Evolutionary conservation across 2,797 vertebrate species (phyloP).

Genomic region (Enteromius trimaculatus): DNA sequence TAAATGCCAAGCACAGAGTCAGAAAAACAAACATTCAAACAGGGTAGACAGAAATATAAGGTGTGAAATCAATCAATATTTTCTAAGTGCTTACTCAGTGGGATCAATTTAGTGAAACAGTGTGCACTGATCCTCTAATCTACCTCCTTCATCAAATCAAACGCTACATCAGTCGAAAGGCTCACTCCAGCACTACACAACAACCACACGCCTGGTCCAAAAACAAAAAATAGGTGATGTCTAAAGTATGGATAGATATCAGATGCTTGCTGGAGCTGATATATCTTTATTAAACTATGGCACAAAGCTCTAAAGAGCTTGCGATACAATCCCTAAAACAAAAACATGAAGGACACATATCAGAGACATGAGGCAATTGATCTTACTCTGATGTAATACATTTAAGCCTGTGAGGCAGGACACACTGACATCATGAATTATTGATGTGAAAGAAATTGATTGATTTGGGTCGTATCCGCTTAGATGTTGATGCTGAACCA

Average conservation of each 20-base stretch:
- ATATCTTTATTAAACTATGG: neutral
- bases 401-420: slow-evolving; percentile 21
- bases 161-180: neutral
- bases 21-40: neutral
- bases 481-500: neutral
- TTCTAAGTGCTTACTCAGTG: slow-evolving; percentile 2
- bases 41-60: neutral
- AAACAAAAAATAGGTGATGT: neutral
- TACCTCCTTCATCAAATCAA: neutral
- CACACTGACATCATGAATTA: slow-evolving; percentile 21
- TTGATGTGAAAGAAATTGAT: neutral
- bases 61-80: slow-evolving; percentile 22
- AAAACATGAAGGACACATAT: neutral
- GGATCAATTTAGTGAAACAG: slow-evolving; percentile 20
- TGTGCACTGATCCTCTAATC: slow-evolving; percentile 2
- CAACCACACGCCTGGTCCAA: neutral
- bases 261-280: neutral
- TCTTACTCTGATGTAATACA: slow-evolving; percentile 22
- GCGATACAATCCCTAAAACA: neutral
- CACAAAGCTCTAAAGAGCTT: neutral
- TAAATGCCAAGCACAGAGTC: neutral
- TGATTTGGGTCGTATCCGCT: neutral
- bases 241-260: neutral
- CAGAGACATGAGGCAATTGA: slow-evolving; percentile 27
- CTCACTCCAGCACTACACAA: slow-evolving; percentile 7